Evolutionary conservation across 2,797 vertebrate species (phyloP), one percentile per base, ranked within the genome.

Genomic region (Gallinago stenura): DNA sequence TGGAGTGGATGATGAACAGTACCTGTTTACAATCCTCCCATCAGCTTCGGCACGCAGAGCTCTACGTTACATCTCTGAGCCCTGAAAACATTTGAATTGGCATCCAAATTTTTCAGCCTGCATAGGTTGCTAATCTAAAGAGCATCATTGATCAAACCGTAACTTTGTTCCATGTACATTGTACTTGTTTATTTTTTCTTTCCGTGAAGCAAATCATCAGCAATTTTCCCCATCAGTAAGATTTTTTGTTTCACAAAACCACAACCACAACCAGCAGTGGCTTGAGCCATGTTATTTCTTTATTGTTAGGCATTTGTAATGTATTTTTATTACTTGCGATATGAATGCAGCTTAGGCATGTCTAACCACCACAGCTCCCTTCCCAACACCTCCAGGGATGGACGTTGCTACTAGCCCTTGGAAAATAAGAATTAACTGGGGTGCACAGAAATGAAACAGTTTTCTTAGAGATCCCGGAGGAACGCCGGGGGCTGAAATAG

Each of bases 231-330:
- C 89, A 90, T 91, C 91, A 84, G 83, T 94, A 85, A 83, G 81
- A 87, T 41, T 93, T 95, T 97, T 95, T 95, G 81, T 96, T 94
- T 94, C 62, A 25, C 81, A 89, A 95, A 95, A 93, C 93, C 94
- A 81, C 93, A 95, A 96, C 91, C 95, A 90, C 93, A 95, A 87
- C 88, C 94, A 96, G 81, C 58, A 65, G 86, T 83, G 93, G 92
- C 93, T 93, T 94, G 57, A 90, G 89, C 87, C 76, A 85, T 96
- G 89, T 89, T 96, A 82, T 97, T 97, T 95, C 90, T 96, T 95
- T 94, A 95, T 96, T 96, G 89, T 92, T 87, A 91, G 92, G 94
- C 70, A 91, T 96, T 96, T 90, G 87, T 78, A 92, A 93, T 94
- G 18, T 93, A 61, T 95, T 96, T 96, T 95, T 95, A 94, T 97